Evolutionary conservation across 2,113 vertebrate species (phyloP).

Genomic region (Atlantisia rogersi): DNA sequence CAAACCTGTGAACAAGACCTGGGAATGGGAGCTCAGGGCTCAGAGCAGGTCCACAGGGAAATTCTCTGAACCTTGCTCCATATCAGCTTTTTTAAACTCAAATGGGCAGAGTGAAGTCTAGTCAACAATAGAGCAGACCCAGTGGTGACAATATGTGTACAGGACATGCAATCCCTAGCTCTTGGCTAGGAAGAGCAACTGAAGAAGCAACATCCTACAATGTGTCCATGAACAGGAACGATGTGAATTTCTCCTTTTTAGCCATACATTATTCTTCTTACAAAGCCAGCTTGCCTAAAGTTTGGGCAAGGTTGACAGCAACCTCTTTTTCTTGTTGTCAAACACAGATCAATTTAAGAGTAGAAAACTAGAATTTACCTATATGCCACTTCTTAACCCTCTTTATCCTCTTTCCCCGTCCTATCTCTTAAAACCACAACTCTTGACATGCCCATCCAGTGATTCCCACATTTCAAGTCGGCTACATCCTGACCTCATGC

Average conservation of each 20-base stretch:
- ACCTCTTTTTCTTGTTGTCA: background rate
- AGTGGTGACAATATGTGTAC: background rate
- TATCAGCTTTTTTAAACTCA: background rate
- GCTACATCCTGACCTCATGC: background rate
- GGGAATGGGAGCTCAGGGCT: background rate
- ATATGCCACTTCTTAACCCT: background rate
- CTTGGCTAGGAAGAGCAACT: background rate
- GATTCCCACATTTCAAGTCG: background rate
- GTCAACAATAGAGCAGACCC: background rate
- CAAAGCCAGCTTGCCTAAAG: background rate
- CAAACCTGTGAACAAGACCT: accelerated
- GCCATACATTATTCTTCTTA: background rate
- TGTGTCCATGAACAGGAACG: background rate
- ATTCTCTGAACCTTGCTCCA: background rate
- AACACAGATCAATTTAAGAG: background rate
- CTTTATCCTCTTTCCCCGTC: background rate
- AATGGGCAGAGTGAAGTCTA: background rate
- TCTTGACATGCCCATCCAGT: background rate
- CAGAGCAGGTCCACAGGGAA: background rate
- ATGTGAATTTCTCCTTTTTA: background rate
- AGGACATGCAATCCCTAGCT: background rate
- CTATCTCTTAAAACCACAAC: background rate
- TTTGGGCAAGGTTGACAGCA: background rate
- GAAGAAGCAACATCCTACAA: background rate
- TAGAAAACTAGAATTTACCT: background rate